phyloP scores from a whole-genome alignment of 2,797 vertebrate species.

The Acrossocheilus wenchowensis region DNA sequence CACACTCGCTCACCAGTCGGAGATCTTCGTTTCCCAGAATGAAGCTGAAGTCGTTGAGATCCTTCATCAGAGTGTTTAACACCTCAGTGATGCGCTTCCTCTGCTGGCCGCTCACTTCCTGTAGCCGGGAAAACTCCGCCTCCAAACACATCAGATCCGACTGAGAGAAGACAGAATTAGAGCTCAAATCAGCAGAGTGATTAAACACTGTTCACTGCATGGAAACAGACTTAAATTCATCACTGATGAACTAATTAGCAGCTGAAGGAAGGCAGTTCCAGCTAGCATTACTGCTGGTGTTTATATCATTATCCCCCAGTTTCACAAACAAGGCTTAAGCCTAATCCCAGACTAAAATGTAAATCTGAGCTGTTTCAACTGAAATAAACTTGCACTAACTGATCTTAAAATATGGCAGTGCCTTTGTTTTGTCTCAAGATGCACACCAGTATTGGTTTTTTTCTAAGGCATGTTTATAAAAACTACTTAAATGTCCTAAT shows the following conservation, averaged over 20 bases:
- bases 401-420: too few species aligned
- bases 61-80: slow-evolving; percentile 89
- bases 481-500: too few species aligned
- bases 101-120: slow-evolving; percentile 90
- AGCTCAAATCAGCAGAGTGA: background rate
- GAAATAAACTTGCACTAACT: too few species aligned
- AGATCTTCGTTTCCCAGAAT: slow-evolving; percentile 92
- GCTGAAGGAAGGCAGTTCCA: background rate
- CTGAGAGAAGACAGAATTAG: slow-evolving; percentile 66
- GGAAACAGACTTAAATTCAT: too few species aligned
- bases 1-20: slow-evolving; percentile 85
- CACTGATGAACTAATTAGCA: background rate
- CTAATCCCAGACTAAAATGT: too few species aligned
- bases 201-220: background rate
- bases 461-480: too few species aligned
- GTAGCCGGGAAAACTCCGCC: slow-evolving; percentile 86
- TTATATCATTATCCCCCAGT: too few species aligned
- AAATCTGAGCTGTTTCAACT: too few species aligned
- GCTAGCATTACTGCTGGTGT: background rate
- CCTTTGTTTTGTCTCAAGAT: too few species aligned
- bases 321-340: too few species aligned
- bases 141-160: slow-evolving; percentile 86
- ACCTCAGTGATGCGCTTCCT: slow-evolving; percentile 90
- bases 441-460: too few species aligned
- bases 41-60: slow-evolving; percentile 91